phyloP scores from a whole-genome alignment of 2,888 invertebrate genomes.

The Mythimna ferrago region DNA sequence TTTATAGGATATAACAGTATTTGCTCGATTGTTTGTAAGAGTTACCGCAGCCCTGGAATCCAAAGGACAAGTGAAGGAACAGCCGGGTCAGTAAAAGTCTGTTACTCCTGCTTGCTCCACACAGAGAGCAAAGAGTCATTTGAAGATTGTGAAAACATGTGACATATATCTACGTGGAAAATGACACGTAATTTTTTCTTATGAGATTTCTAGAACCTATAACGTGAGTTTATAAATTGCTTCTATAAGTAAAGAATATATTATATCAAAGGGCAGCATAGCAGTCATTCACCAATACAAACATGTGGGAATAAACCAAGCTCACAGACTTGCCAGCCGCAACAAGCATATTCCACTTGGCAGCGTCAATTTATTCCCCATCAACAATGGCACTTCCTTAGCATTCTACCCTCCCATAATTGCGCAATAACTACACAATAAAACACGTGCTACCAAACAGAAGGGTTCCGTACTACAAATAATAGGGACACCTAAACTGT shows the following conservation, averaged over 20 bases:
- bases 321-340: constrained; percentile 37
- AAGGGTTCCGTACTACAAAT: constrained; percentile 79
- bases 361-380: constrained; percentile 43
- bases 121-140: no score
- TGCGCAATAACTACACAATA: constrained; percentile 87
- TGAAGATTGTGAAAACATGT: no score
- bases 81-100: no score
- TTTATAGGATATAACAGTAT: no score
- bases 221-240: no score
- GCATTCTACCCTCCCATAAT: constrained; percentile 80
- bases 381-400: constrained; percentile 79
- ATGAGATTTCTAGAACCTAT: no score
- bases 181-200: no score
- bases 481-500: constrained; percentile 76
- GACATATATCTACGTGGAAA: no score
- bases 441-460: constrained; percentile 86
- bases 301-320: neutral
- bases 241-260: neutral
- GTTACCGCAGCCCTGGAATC: no score
- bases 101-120: no score
- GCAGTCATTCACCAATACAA: neutral
- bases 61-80: no score
- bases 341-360: constrained; percentile 46
- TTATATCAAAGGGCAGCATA: neutral
- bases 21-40: no score